Evolutionary conservation across 2,888 invertebrate species (phyloP), one percentile per base, ranked within the genome.

Genomic region (Drosophila borborema): DNA sequence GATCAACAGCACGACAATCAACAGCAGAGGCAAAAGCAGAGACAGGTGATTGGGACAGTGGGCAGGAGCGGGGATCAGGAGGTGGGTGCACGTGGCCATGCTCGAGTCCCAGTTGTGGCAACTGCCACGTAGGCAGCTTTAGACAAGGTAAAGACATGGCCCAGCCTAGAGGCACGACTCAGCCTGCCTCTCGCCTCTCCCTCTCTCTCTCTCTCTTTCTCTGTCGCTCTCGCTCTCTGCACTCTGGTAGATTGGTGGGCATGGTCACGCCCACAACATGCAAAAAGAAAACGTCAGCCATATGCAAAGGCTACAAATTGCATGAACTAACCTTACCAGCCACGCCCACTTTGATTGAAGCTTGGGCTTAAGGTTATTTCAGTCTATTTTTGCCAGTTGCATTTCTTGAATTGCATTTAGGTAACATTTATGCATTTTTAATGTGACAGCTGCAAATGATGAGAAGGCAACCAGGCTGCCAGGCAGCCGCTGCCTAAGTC

Each of bases 361-460:
- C 28, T 55, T 41, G 55, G n/a, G 12, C 28, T 41, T 28, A n/a
- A 23, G 14, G 23, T 6, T 8, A 16, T 16, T 64, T 55, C 58
- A 20, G 20, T 64, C 71, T 73, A 61, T 85, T 71, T 73, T 71
- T 78, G 83, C 65, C 58, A 76, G 81, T 81, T 86, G 84, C 89
- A 82, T 83, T 82, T 80, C 83, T 80, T 81, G 80, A 82, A 84
- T 89, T 89, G 76, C 86, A 87, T 84, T 84, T 72, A 82, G 75
- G 86, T 82, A 90, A 89, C 90, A 82, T 89, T 91, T 90, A 90
- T 90, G 90, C 88, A 90, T 89, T 89, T 89, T 91, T 89, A 91
- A 90, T 90, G 87, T 86, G 90, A 91, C 90, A 90, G 82, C 80
- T 86, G 80, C 51, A 90, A 83, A 88, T 88, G 89, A 90, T 85